Base-by-base conservation (phyloP, 2,797 vertebrate genomes). In the Macrochelys suwanniensis region DNA sequence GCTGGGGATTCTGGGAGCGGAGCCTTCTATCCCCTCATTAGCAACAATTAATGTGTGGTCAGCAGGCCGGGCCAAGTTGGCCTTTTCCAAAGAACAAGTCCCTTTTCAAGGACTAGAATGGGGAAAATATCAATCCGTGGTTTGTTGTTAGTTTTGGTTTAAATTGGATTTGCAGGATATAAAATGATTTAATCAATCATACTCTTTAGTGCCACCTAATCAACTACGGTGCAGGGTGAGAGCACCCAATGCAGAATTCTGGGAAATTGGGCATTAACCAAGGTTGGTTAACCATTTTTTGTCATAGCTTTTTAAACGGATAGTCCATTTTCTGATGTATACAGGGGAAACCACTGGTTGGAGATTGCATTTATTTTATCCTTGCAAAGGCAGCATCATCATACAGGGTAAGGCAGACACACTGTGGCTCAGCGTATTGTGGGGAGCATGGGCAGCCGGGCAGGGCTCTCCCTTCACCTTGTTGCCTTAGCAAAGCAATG, bases 31-130 rank as follows among this genome's bases (percentile, higher is more conserved):
- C 81, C 93, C 95, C 96, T 98, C 96, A 97, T 98, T 98, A 98
- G 95, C 82, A 95, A 92, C 97, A 97, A 98, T 98, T 98, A 98
- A 97, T 85, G 54, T 37, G 92, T 94, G 89, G 96, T 97, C 96
- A 94, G 87, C 10, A 57, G 93, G 93, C 95, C 92, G 83, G 88
- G 89, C 96, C 82, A 96, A 89, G 45, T 59, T 23, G 93, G 84
- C 89, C 50, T 94, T 89, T 95, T 87, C 78, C 95, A 94, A 86
- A 89, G 95, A 96, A 93, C 76, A 95, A 97, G 91, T 82, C 42
- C 80, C 71, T 88, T 96, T 97, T 97, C 92, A 83, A 45, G 4
- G 7, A 74, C 47, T 86, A 89, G 94, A 97, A 97, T 92, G 87
- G 95, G 92, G 94, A 4, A 1, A 51, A 89, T 6, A 26, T 82